phyloP scores from a whole-genome alignment of 2,797 vertebrate genomes.

The Danio jaintianensis region DNA sequence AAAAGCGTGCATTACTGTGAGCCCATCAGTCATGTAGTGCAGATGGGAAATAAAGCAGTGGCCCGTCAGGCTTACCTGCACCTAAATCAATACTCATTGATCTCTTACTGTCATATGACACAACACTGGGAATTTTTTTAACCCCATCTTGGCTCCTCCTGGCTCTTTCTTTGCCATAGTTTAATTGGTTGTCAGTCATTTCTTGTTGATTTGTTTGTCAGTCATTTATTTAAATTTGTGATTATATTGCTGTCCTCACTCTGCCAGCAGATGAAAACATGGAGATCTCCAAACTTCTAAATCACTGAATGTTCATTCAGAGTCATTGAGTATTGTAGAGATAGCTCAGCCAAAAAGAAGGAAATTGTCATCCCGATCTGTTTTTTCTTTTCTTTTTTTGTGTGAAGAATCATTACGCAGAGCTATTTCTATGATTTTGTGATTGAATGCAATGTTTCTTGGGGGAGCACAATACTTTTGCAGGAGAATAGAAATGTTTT shows the following conservation, averaged over 20 bases:
- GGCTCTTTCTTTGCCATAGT: conserved; percentile 16
- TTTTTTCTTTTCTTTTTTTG: neutral
- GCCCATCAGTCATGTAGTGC: conserved; percentile 36
- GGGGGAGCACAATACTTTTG: too few relatives aligned
- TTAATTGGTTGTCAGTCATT: conserved; percentile 44
- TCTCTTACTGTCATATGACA: conserved; percentile 3
- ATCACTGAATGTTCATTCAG: neutral
- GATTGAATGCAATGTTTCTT: too few relatives aligned
- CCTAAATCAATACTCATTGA: neutral
- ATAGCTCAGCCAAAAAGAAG: neutral
- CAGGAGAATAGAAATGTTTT: too few relatives aligned
- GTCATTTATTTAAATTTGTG: conserved; percentile 1
- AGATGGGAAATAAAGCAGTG: conserved; percentile 29
- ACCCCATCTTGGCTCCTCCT: neutral
- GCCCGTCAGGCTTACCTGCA: neutral
- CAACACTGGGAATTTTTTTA: neutral
- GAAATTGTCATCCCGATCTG: neutral
- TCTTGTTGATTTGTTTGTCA: conserved; percentile 45
- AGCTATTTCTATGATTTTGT: too few relatives aligned
- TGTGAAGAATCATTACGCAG: neutral
- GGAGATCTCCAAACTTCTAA: neutral
- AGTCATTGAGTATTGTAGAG: neutral
- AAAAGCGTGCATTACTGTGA: conserved; percentile 51
- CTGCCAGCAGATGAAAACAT: neutral
- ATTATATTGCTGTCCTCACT: conserved; percentile 40